A percentile compares a stretch with the other conserved stretches of the same genome.
Conservation (phyloP, 1,140 invertebrate genomes). For the Patella vulgata region DNA sequence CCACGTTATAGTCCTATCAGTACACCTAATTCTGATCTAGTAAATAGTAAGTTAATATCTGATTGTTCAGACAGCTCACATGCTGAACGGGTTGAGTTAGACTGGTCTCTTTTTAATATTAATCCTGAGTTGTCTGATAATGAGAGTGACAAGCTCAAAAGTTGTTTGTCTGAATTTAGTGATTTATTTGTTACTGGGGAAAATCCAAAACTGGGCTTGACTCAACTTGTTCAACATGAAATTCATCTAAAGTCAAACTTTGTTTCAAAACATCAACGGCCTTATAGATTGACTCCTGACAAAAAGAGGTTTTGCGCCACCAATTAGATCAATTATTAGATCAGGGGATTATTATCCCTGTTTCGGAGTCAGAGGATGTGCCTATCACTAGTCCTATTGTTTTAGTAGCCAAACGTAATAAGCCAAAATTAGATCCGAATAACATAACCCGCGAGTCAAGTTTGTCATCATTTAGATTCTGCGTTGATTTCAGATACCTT, state of each 20-base stretch:
- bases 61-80: no score
- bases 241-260: constrained; percentile 13
- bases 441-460: constrained; percentile 8
- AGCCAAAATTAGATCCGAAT: constrained; percentile 5
- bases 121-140: constrained; percentile 5
- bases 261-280: constrained; percentile 12
- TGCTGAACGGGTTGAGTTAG: no score
- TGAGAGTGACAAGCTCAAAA: not conserved
- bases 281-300: constrained; percentile 18
- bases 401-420: constrained; percentile 18
- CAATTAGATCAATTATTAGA: constrained; percentile 22
- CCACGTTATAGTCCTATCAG: no score
- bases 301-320: constrained; percentile 14
- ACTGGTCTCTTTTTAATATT: constrained; percentile 10
- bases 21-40: no score
- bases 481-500: constrained; percentile 21
- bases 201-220: constrained; percentile 21
- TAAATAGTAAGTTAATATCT: no score
- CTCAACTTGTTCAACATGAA: constrained; percentile 13
- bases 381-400: constrained; percentile 26
- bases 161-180: constrained; percentile 14
- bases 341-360: constrained; percentile 24
- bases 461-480: constrained; percentile 20
- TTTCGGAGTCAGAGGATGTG: constrained; percentile 19
- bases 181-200: constrained; percentile 22